A percentile compares a stretch with the other conserved stretches of the same genome.
phyloP scores from a whole-genome alignment of 2,888 invertebrate species.

The Habrosyne pyritoides region DNA sequence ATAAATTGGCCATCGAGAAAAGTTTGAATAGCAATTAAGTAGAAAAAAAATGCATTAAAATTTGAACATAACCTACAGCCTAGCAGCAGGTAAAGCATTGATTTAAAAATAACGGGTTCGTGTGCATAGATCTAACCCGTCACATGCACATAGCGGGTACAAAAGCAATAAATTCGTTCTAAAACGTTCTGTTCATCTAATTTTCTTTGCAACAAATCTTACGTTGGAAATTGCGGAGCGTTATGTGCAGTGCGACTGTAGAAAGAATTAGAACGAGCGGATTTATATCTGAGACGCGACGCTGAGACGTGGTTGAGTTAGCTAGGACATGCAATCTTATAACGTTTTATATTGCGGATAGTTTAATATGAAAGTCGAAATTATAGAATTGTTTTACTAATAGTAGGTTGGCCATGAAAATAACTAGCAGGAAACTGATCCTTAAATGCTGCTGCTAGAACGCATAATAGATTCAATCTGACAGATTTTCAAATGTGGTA shows the following conservation, averaged over 20 bases:
- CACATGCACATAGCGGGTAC: neutral
- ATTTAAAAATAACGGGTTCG: too few species aligned
- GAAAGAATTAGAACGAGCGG: constrained; percentile 45
- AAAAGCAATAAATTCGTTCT: constrained; percentile 10
- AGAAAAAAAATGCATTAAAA: too few species aligned
- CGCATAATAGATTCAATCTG: too few species aligned
- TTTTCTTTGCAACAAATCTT: constrained; percentile 31
- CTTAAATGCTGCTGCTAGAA: too few species aligned
- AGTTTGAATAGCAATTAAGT: too few species aligned
- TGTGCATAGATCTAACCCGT: neutral
- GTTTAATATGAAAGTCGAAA: constrained; percentile 19
- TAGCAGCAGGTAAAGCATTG: too few species aligned
- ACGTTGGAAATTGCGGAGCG: constrained; percentile 21
- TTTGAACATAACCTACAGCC: too few species aligned
- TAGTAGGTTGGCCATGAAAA: too few species aligned
- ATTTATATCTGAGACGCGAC: constrained; percentile 36
- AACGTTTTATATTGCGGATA: constrained; percentile 26
- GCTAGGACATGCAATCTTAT: constrained; percentile 49
- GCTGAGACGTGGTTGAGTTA: constrained; percentile 32
- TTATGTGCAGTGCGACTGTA: constrained; percentile 28
- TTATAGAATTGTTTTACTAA: too few species aligned
- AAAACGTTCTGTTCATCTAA: constrained; percentile 22
- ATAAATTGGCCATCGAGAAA: too few species aligned
- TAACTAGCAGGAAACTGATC: too few species aligned
- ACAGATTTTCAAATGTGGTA: too few species aligned